Evolutionary conservation across 1,140 invertebrate genomes (phyloP).

Genomic region (Helicoverpa zea): DNA sequence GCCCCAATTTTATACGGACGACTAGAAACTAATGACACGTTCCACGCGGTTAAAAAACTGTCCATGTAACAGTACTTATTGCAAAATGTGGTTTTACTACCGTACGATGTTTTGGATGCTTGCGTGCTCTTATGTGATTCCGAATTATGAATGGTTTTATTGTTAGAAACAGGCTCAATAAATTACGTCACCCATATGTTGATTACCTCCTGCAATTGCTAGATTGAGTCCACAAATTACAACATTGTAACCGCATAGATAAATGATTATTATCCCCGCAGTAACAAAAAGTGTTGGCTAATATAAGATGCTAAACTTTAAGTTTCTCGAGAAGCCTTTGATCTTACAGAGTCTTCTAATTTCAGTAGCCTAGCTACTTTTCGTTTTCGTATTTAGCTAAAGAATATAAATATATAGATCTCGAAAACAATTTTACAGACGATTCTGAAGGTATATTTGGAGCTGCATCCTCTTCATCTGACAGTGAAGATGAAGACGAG

Average conservation of each 20-base stretch:
- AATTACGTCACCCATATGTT: background rate
- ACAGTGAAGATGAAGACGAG: constrained; percentile 56
- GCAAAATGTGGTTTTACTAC: background rate
- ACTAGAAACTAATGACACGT: no score
- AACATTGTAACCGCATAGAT: background rate
- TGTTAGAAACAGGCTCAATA: background rate
- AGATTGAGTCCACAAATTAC: background rate
- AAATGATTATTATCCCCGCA: background rate
- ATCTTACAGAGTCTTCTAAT: no score
- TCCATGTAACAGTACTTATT: background rate
- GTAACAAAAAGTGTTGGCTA: background rate
- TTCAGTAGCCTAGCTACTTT: no score
- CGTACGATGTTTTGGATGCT: no score
- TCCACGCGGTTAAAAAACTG: background rate
- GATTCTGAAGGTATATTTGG: constrained; percentile 56
- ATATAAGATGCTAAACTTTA: background rate
- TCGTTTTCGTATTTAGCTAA: background rate
- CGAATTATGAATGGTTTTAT: background rate
- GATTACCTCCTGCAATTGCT: background rate
- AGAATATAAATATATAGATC: background rate
- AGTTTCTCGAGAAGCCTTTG: no score
- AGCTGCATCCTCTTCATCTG: constrained; percentile 49
- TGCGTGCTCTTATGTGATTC: background rate
- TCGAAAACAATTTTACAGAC: constrained; percentile 34
- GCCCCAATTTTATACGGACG: no score